Percentiles rank a stretch among this genome's conserved stretches.
Conservation (phyloP, 2,888 invertebrate genomes). For the Xestia xanthographa region DNA sequence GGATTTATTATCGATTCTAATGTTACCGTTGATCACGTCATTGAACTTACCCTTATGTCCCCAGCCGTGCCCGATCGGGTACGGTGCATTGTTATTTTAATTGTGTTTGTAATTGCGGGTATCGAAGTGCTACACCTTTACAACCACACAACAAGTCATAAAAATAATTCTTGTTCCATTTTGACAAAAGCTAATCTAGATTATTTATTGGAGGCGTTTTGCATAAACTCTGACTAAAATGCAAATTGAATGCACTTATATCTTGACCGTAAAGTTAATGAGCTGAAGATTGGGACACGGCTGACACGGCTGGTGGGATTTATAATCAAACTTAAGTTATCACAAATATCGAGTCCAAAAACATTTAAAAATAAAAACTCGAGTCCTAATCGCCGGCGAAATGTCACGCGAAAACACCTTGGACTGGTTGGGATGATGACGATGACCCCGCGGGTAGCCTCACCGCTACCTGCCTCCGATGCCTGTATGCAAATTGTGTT, state of each 20-base stretch:
- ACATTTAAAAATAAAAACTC: slow-evolving; percentile 71
- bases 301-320: slow-evolving; percentile 68
- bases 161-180: slow-evolving; percentile 24
- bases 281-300: slow-evolving; percentile 61
- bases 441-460: slow-evolving; percentile 82
- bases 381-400: slow-evolving; percentile 82
- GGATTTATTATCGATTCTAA: background rate
- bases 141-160: slow-evolving; percentile 1
- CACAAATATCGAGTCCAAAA: slow-evolving; percentile 60
- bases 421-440: slow-evolving; percentile 85
- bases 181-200: slow-evolving; percentile 42
- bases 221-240: slow-evolving; percentile 25
- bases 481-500: slow-evolving; percentile 87
- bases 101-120: no score
- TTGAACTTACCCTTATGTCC: no score
- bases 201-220: slow-evolving; percentile 47
- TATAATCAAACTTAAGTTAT: slow-evolving; percentile 63
- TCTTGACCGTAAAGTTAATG: slow-evolving; percentile 63
- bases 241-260: slow-evolving; percentile 50
- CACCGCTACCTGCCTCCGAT: slow-evolving; percentile 84
- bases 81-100: no score
- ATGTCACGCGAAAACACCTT: slow-evolving; percentile 84
- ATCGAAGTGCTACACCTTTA: no score
- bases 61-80: no score
- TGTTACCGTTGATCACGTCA: background rate